Evolutionary conservation across 2,797 vertebrate species (phyloP).

Genomic region (Thripadectes ignobilis): DNA sequence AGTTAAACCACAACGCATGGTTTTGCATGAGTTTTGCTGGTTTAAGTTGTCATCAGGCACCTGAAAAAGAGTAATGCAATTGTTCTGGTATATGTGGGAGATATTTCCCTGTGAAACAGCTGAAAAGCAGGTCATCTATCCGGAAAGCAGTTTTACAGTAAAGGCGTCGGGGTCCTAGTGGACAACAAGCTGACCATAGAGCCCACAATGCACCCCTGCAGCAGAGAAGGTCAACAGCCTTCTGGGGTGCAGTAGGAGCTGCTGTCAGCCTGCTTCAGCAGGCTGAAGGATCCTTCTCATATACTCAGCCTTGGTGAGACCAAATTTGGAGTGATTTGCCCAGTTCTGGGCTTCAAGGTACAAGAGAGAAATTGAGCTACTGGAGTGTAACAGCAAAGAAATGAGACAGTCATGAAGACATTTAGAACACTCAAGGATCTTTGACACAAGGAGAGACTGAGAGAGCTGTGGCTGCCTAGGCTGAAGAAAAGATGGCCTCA

Average conservation of each 20-base stretch:
- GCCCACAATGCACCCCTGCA: not conserved
- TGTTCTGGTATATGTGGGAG: not conserved
- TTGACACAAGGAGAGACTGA: not conserved
- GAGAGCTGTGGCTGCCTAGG: not conserved
- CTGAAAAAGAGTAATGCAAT: not conserved
- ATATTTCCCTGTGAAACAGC: not conserved
- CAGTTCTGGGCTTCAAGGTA: not conserved
- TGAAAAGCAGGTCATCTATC: not conserved
- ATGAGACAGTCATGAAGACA: not conserved
- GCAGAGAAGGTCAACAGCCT: not conserved
- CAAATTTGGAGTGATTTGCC: not conserved
- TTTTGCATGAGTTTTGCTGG: fast-evolving
- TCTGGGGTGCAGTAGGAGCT: not conserved
- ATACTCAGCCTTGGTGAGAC: not conserved
- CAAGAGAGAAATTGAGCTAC: not conserved
- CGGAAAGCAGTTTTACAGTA: not conserved
- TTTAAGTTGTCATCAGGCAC: not conserved
- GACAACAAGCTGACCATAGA: not conserved
- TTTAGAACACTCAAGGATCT: not conserved
- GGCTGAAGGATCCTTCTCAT: not conserved
- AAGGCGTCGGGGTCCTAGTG: not conserved
- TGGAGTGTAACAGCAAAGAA: not conserved
- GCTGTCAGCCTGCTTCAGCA: not conserved
- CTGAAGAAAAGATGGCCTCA: not conserved
- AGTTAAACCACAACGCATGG: not conserved